phyloP scores from a whole-genome alignment of 2,797 vertebrate genomes.

The Cryptoprocta ferox region DNA sequence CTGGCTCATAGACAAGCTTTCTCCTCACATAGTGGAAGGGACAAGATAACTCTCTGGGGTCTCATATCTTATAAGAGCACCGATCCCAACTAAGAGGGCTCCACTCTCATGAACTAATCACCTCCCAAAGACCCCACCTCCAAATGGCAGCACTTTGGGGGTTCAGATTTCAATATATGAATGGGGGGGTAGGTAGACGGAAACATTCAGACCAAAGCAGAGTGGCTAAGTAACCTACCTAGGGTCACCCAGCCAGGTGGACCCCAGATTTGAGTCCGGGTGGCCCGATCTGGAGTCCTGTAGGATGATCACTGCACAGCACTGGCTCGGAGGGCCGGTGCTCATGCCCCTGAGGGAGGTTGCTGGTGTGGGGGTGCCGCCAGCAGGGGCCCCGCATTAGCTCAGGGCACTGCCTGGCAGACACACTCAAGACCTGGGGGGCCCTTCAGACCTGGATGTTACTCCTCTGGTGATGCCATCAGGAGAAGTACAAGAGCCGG shows the following conservation, averaged over 20 bases:
- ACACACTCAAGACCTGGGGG: background rate
- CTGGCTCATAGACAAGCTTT: background rate
- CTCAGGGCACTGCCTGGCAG: background rate
- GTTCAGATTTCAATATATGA: background rate
- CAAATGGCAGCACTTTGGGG: background rate
- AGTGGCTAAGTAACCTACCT: background rate
- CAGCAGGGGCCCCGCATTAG: fast-evolving
- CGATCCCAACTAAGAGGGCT: background rate
- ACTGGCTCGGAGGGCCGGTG: fast-evolving
- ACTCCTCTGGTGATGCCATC: background rate
- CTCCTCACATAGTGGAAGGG: background rate
- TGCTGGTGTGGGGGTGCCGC: too few relatives aligned
- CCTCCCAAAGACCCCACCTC: background rate
- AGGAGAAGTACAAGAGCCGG: background rate
- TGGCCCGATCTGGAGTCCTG: background rate
- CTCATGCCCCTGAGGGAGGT: background rate
- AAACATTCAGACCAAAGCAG: background rate
- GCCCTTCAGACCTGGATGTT: background rate
- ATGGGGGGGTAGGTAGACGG: too few relatives aligned
- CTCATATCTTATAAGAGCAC: background rate
- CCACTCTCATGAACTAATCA: background rate
- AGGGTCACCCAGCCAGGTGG: background rate
- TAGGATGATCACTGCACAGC: background rate
- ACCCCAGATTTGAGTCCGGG: background rate
- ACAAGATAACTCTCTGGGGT: background rate